Base-by-base conservation (phyloP, 2,888 invertebrate genomes). In the Stenchaetothrips biformis region DNA sequence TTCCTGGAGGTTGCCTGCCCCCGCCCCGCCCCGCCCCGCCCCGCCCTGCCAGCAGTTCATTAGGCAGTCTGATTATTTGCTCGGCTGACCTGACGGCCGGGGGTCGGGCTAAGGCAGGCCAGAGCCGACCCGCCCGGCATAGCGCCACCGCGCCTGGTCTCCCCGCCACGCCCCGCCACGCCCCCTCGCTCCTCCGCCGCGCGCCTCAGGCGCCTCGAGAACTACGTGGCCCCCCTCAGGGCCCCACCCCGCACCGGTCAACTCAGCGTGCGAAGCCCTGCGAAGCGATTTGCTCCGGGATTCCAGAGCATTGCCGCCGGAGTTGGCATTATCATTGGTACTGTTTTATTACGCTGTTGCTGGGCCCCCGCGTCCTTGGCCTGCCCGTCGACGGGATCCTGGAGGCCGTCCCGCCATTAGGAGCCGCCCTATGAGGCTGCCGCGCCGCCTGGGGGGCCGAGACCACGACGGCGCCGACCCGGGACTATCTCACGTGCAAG, bases 21-120 rank as follows among this genome's bases (percentile, higher is more conserved):
- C 62, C 21, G 53, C 53, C 53, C 53, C 13, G 16, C 67, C 67
- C 67, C 67, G 8, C 67, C 21, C 21, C 67, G 67, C 21, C 62
- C 2, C 16, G 18, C 62, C 18, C 18, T 7, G 21, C 67, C 67
- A 11, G 59, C 59, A 13, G 25, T 74, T 74, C 67, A 74, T 74
- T 74, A 74, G 25, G 67, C 67, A 25, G 67, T 25, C 67, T 25
- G 25, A 9, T 25, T 74, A 74, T 74, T 74, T 74, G 67, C 67
- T 74, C 67, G 67, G 67, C 67, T 74, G 67, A 74, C 67, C 67
- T 74, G 67, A 74, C 67, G 67, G 37, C 4, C 37, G 37, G 37
- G 37, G 67, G n/a, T 67, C 21, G 37, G 37, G 37, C 37, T 37
- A 37, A 4, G 37, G 37, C 37, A 37, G 37, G 37, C 37, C 37